A percentile compares a stretch with the other conserved stretches of the same genome.
Conservation (phyloP, 2,797 vertebrate species). For the Crypturellus tataupa region DNA sequence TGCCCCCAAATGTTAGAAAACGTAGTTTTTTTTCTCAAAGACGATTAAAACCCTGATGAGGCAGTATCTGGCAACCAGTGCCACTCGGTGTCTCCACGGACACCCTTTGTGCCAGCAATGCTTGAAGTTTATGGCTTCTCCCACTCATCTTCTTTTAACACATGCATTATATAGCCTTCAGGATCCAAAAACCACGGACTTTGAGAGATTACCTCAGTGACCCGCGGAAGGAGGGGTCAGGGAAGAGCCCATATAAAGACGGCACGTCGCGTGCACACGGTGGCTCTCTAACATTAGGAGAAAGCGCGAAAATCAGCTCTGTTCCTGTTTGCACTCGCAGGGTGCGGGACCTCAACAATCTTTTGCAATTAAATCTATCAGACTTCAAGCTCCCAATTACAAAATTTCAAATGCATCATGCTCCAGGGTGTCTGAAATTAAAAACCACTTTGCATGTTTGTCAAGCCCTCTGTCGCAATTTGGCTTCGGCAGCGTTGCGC, state of each 20-base stretch:
- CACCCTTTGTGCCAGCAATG: neutral
- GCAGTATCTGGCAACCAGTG: neutral
- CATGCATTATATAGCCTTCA: neutral
- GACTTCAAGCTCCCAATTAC: conserved; percentile 65
- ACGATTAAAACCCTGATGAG: neutral
- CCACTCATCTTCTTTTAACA: neutral
- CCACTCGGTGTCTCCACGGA: fast-evolving
- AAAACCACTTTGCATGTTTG: conserved; percentile 63
- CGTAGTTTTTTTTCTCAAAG: neutral
- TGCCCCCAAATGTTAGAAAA: neutral
- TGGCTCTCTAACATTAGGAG: conserved; percentile 68
- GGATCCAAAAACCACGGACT: neutral
- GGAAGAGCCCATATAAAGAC: neutral
- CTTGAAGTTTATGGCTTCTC: neutral
- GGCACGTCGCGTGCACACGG: conserved; percentile 34
- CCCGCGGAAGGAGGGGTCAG: conserved; percentile 20
- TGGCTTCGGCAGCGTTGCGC: conserved; percentile 36
- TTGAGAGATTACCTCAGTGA: neutral
- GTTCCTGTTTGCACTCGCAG: neutral
- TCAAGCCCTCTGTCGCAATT: conserved; percentile 49
- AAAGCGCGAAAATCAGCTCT: neutral
- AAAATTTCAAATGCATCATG: conserved; percentile 60
- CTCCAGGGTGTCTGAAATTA: conserved; percentile 64
- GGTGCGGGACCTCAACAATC: conserved; percentile 45
- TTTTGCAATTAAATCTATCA: conserved; percentile 72